Conservation (phyloP, 2,113 vertebrate genomes). For the Channa argus region DNA sequence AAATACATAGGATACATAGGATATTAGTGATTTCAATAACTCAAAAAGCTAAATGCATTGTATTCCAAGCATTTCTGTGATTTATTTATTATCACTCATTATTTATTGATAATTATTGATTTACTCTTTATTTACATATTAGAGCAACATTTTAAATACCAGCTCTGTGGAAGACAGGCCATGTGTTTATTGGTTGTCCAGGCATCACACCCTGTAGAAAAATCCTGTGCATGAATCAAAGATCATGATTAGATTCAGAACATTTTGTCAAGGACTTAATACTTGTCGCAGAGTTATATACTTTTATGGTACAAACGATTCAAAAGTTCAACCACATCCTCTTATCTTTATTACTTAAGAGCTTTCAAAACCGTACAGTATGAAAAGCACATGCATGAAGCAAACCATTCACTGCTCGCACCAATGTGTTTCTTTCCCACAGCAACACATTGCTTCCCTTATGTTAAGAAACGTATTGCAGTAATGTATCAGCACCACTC, state of each 20-base stretch:
- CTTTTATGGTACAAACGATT: slow-evolving; percentile 61
- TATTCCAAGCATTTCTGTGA: too few relatives aligned
- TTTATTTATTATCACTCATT: too few relatives aligned
- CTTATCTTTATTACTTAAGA: slow-evolving; percentile 60
- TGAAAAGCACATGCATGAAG: too few relatives aligned
- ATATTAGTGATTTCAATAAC: too few relatives aligned
- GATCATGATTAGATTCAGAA: slow-evolving; percentile 67
- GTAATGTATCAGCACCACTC: slow-evolving; percentile 99
- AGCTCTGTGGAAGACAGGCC: background rate
- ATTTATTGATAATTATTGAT: too few relatives aligned
- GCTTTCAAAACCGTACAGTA: slow-evolving; percentile 3
- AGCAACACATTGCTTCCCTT: slow-evolving; percentile 98
- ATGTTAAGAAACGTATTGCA: slow-evolving; percentile 96
- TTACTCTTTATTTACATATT: background rate
- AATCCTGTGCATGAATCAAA: background rate
- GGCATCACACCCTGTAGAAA: slow-evolving; percentile 19
- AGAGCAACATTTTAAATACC: background rate
- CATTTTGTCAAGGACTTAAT: slow-evolving; percentile 58
- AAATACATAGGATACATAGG: background rate
- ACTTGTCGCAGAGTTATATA: slow-evolving; percentile 26
- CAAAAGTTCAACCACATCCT: slow-evolving; percentile 70
- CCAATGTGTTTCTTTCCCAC: slow-evolving; percentile 27
- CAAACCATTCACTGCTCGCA: background rate
- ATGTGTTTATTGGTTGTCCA: background rate
- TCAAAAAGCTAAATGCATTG: too few relatives aligned